Evolutionary conservation across 2,113 vertebrate species (phyloP).

Genomic region (Apus apus): DNA sequence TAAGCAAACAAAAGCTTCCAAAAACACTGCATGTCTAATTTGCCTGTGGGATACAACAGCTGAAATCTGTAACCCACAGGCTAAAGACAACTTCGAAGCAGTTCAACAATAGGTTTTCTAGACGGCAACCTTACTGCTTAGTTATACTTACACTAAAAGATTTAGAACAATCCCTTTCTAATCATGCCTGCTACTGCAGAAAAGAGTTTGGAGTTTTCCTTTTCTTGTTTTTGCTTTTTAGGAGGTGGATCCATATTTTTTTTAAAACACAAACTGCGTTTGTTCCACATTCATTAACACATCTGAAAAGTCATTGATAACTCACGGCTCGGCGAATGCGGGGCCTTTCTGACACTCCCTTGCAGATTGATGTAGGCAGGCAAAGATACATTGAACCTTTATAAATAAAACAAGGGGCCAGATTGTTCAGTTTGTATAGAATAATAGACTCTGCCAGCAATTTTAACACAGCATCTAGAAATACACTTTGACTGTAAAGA

Average conservation of each 20-base stretch:
- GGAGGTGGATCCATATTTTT: conserved; percentile 49
- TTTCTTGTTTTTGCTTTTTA: background rate
- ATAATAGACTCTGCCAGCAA: conserved; percentile 84
- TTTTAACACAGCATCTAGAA: conserved; percentile 86
- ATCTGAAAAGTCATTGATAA: conserved; percentile 89
- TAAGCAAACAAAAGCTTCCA: conserved; percentile 38
- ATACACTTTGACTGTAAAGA: conserved; percentile 80
- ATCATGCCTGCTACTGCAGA: conserved; percentile 78
- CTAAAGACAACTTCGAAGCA: conserved; percentile 74
- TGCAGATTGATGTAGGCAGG: conserved; percentile 89
- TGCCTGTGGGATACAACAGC: background rate
- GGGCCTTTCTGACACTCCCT: conserved; percentile 89
- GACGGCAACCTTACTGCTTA: conserved; percentile 50
- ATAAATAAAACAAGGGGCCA: conserved; percentile 91
- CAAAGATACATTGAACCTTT: conserved; percentile 92
- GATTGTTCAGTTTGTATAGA: conserved; percentile 90
- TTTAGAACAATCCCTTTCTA: conserved; percentile 68
- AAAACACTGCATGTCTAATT: conserved; percentile 6
- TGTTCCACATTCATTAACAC: conserved; percentile 88
- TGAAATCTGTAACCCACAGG: conserved; percentile 40
- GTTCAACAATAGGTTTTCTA: conserved; percentile 84
- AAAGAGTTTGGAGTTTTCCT: conserved; percentile 30
- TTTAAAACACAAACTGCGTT: conserved; percentile 79
- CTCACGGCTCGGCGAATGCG: conserved; percentile 89
- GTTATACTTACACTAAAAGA: conserved; percentile 57